A percentile compares a stretch with the other conserved stretches of the same genome.
phyloP scores from a whole-genome alignment of 1,140 invertebrate species.

The Ceratosolen fusciceps region DNA sequence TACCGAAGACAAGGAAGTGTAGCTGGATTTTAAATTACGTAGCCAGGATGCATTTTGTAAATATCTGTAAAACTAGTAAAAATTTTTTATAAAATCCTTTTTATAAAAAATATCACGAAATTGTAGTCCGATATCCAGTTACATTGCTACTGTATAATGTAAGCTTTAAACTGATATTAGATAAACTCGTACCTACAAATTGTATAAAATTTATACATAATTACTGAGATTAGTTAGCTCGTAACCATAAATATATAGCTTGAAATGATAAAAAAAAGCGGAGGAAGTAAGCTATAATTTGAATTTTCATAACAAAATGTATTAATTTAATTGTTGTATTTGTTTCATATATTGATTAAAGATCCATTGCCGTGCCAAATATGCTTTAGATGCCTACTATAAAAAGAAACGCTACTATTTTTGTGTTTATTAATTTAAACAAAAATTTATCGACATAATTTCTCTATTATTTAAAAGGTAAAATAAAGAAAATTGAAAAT shows the following conservation, averaged over 20 bases:
- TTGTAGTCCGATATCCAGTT: too few relatives aligned
- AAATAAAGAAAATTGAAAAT: too few relatives aligned
- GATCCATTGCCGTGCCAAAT: too few relatives aligned
- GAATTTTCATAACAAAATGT: background rate
- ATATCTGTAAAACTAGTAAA: background rate
- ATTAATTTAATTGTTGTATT: background rate
- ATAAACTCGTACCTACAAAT: background rate
- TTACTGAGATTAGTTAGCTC: background rate
- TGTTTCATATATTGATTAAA: too few relatives aligned
- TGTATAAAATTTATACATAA: background rate
- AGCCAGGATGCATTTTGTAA: background rate
- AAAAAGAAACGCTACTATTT: too few relatives aligned
- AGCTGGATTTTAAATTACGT: slow-evolving; percentile 55
- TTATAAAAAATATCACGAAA: background rate
- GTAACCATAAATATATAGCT: background rate
- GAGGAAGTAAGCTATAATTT: background rate
- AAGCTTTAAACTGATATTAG: background rate
- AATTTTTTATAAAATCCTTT: background rate
- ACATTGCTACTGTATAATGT: too few relatives aligned
- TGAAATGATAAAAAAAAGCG: background rate
- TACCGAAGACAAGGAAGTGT: slow-evolving; percentile 72
- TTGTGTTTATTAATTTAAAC: too few relatives aligned
- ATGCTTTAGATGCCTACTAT: too few relatives aligned
- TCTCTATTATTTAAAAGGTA: too few relatives aligned
- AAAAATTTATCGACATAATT: too few relatives aligned